Conservation (phyloP, 2,888 invertebrate genomes). For the Brenthis hecate region DNA sequence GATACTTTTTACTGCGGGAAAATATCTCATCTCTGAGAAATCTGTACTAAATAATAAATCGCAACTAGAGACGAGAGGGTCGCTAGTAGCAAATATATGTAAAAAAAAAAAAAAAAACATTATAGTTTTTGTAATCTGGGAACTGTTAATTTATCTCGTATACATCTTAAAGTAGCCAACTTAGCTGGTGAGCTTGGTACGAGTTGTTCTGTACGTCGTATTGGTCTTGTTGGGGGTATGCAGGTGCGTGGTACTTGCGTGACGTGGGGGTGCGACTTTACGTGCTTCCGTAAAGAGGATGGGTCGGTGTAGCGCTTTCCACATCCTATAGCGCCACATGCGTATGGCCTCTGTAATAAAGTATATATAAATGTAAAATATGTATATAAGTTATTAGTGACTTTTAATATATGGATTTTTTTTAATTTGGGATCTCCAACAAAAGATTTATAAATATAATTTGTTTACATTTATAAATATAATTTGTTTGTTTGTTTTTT, state of each 20-base stretch:
- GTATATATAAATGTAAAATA: not conserved
- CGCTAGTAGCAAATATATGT: too few relatives aligned
- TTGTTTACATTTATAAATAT: too few relatives aligned
- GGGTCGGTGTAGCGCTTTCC: slow-evolving; percentile 97
- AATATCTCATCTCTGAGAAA: too few relatives aligned
- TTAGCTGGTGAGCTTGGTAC: slow-evolving; percentile 76
- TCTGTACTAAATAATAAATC: too few relatives aligned
- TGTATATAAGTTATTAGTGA: too few relatives aligned
- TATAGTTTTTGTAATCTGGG: slow-evolving; percentile 62
- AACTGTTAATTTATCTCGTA: slow-evolving; percentile 71
- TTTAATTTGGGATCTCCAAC: too few relatives aligned
- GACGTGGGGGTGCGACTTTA: slow-evolving; percentile 88
- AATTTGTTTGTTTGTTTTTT: too few relatives aligned
- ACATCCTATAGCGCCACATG: slow-evolving; percentile 93
- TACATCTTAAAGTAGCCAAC: slow-evolving; percentile 67
- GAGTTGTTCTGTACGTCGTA: slow-evolving; percentile 59
- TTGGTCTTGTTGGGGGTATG: slow-evolving; percentile 60
- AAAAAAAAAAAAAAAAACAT: not conserved
- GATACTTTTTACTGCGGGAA: too few relatives aligned
- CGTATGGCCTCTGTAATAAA: slow-evolving; percentile 91
- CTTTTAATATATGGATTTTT: too few relatives aligned
- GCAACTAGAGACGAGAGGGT: too few relatives aligned
- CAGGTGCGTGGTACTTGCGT: slow-evolving; percentile 67
- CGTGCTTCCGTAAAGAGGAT: slow-evolving; percentile 95
- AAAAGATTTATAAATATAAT: too few relatives aligned